Evolutionary conservation across 2,797 vertebrate species (phyloP).

Genomic region (Sparus aurata): DNA sequence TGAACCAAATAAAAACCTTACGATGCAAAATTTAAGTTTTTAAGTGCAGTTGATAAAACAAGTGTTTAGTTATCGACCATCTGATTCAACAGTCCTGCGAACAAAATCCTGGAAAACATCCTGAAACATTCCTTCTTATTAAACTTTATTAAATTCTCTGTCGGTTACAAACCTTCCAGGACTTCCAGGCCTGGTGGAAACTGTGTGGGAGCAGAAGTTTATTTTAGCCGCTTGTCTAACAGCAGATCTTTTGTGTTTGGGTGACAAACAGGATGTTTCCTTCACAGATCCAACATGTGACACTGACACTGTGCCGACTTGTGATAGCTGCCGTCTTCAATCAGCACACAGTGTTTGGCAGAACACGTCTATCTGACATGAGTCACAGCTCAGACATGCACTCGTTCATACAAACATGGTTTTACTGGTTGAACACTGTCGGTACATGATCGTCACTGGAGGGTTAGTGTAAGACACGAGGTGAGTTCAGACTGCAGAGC

Average conservation of each 20-base stretch:
- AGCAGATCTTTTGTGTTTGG: background rate
- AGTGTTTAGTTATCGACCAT: too few relatives aligned
- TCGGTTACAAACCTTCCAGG: too few relatives aligned
- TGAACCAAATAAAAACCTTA: too few relatives aligned
- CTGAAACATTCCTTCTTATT: too few relatives aligned
- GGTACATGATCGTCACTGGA: background rate
- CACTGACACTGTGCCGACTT: background rate
- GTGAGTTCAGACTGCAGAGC: too few relatives aligned
- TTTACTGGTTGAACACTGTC: constrained; percentile 35
- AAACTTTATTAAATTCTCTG: too few relatives aligned
- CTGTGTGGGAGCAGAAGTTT: background rate
- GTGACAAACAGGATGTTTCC: constrained; percentile 31
- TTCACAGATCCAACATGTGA: constrained; percentile 27
- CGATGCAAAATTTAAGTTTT: too few relatives aligned
- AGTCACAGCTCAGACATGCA: constrained; percentile 17
- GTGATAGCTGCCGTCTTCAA: constrained; percentile 10
- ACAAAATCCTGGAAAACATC: too few relatives aligned
- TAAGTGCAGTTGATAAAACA: too few relatives aligned
- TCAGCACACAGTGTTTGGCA: constrained; percentile 27
- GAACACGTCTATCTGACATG: constrained; percentile 15
- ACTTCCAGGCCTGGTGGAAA: too few relatives aligned
- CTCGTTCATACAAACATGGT: background rate
- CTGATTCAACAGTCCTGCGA: too few relatives aligned
- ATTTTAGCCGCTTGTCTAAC: background rate
- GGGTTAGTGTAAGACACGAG: background rate